These are phyloP conservation scores for Luscinia megarhynchos DNA, from an alignment of 2,797 vertebrate species.

Conservation along the genomic window DNA sequence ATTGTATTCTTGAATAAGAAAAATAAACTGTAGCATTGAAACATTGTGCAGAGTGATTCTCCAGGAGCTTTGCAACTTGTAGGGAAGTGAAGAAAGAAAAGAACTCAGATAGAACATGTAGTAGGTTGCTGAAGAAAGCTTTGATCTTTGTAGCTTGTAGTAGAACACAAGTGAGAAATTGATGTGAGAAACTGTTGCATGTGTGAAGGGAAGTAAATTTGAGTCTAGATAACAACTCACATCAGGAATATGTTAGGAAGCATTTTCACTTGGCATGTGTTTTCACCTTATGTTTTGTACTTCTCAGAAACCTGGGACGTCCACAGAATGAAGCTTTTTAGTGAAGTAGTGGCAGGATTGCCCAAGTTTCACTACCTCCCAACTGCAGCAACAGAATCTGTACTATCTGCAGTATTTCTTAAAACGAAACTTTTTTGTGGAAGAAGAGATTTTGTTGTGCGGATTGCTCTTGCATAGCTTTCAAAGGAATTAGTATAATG, in stretches of 20 bases:
- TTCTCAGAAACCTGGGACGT: conserved; percentile 30
- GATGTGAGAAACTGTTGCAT: conserved; percentile 54
- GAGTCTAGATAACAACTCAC: conserved; percentile 57
- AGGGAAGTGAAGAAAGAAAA: background rate
- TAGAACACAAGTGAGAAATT: conserved; percentile 44
- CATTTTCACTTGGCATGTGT: conserved; percentile 42
- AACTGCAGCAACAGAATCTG: conserved; percentile 5
- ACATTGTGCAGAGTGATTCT: background rate
- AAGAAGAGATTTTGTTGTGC: background rate
- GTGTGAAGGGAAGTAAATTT: conserved; percentile 55
- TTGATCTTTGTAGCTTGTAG: conserved; percentile 56
- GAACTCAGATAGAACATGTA: background rate
- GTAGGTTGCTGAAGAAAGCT: conserved; percentile 34
- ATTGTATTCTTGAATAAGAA: background rate
- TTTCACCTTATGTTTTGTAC: conserved; percentile 57
- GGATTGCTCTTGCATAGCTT: background rate
- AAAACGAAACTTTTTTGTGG: conserved; percentile 41
- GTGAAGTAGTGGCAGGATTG: conserved; percentile 13
- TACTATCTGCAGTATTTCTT: background rate
- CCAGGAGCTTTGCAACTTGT: background rate
- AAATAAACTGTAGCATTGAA: background rate
- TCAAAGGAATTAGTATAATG: background rate
- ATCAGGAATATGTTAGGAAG: conserved; percentile 53
- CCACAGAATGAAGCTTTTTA: conserved; percentile 7
- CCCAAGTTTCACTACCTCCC: conserved; percentile 57